Evolutionary conservation across 2,888 invertebrate genomes (phyloP), one percentile per base, ranked within the genome.

Genomic region (Nymphalis c-album): DNA sequence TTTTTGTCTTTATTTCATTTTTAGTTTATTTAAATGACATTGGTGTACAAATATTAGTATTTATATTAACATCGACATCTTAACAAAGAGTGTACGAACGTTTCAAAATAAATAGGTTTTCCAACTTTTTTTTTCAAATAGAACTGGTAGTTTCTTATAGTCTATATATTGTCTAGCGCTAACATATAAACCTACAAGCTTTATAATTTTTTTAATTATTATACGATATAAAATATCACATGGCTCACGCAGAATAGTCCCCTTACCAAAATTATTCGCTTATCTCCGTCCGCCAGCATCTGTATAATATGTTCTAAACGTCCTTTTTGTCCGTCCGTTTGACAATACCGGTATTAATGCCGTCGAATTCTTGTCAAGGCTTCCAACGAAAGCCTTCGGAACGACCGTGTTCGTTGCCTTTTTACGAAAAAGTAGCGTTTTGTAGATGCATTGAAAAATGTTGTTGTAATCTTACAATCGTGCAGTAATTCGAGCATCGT

Each of bases 281-380:
- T 66, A 72, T 63, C 67, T 61, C 46, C 40, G 59, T 65, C 71
- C 55, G 70, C 68, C 72, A 68, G 65, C 67, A 80, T 81, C 64
- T 80, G 83, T 82, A 79, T 73, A 79, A 75, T 73, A 73, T 72
- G 73, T 78, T 75, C 74, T 80, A 81, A 79, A 78, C 71, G 76
- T 79, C 74, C 77, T 83, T 82, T 81, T 84, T 83, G 78, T 80
- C 75, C 62, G 76, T 77, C 77, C 73, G 75, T 76, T 71, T 76
- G 78, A 81, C 83, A 81, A 81, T 79, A 79, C 79, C 76, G 74
- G 79, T 83, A 82, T 83, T 77, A 81, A 83, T 79, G 65, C 67
- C 64, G 60, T 47, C 51, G 69, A 62, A 73, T 71, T 73, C 73
- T 70, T 70, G 74, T 68, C 73, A 73, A 69, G 68, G 64, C 67